A percentile compares a stretch with the other conserved stretches of the same genome.
phyloP scores from a whole-genome alignment of 1,140 invertebrate genomes.

The Ericerus pela region DNA sequence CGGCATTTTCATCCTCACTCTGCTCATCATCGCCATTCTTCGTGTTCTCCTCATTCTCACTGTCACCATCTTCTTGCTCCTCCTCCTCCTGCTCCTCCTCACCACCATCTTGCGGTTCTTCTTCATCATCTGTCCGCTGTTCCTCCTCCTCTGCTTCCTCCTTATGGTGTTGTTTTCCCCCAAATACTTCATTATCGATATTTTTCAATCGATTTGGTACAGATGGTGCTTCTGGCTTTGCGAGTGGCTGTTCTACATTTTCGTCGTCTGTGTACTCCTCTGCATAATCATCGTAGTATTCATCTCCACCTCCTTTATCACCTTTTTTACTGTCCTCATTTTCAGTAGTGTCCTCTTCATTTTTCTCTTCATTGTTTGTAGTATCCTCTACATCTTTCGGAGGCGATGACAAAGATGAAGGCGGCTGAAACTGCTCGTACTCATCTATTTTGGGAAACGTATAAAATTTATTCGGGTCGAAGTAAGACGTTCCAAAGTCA shows the following conservation, averaged over 20 bases:
- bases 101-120: background rate
- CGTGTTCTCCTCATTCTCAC: background rate
- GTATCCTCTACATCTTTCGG: background rate
- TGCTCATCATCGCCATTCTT: background rate
- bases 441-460: too few species aligned
- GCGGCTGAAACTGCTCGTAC: background rate
- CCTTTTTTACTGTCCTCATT: conserved; percentile 13
- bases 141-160: background rate
- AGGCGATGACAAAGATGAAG: background rate
- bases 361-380: background rate
- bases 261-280: conserved; percentile 15
- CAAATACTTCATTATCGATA: conserved; percentile 15
- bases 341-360: background rate
- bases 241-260: background rate
- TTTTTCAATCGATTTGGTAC: conserved; percentile 13
- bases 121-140: background rate
- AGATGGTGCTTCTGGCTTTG: conserved; percentile 12
- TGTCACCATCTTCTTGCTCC: background rate
- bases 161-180: background rate
- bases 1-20: background rate
- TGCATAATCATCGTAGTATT: conserved; percentile 17
- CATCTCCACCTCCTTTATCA: conserved; percentile 11
- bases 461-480: too few species aligned
- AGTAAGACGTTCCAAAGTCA: background rate
- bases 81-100: background rate